Conservation (phyloP, 1,140 invertebrate species). For the fruit fly (Drosophila melanogaster) region Release_6_plus_ISO1_MT NT_033779.5:20092501-20093000, state of each 20-base stretch:
- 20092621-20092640: conserved; percentile 93
- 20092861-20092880: conserved; percentile 96
- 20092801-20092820: conserved; percentile 94
- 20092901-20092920: conserved; percentile 93
- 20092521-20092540: conserved; percentile 85
- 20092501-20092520: conserved; percentile 51
- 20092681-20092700: conserved; percentile 95
- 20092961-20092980: conserved; percentile 93
- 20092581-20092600: conserved; percentile 86
- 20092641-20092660: conserved; percentile 92
- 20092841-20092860: conserved; percentile 97
- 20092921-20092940: conserved; percentile 92
- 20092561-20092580: conserved; percentile 93
- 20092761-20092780: conserved; percentile 97
- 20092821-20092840: conserved; percentile 99
- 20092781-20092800: conserved; percentile 87
- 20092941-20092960: conserved; percentile 97
- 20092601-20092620: conserved; percentile 89
- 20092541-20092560: conserved; percentile 98
- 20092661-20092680: conserved; percentile 97
- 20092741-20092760: conserved; percentile 98
- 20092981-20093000: conserved; percentile 97
- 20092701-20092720: conserved; percentile 93
- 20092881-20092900: conserved; percentile 96
- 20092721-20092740: conserved; percentile 98